Percentiles rank a stretch among this genome's conserved stretches.
Evolutionary conservation across 2,113 vertebrate genomes (phyloP).

Genomic region (Melanerpes formicivorus): DNA sequence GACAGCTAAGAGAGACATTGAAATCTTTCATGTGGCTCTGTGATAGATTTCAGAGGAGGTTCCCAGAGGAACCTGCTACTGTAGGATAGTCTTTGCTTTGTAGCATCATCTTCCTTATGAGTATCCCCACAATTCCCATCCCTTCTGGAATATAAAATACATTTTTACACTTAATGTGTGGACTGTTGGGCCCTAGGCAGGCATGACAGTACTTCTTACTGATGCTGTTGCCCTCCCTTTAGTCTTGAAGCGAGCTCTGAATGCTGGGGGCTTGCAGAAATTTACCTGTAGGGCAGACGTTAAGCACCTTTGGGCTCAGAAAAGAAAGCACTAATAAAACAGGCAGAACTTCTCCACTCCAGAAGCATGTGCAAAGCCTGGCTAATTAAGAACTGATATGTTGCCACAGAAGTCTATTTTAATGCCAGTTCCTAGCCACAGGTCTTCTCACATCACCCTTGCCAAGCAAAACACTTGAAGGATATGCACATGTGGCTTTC

Average conservation of each 20-base stretch:
- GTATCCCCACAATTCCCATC: neutral
- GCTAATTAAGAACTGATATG: neutral
- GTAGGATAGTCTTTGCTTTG: neutral
- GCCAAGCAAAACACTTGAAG: neutral
- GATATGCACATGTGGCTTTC: neutral
- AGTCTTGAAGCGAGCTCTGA: neutral
- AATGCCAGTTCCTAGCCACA: neutral
- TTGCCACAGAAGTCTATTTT: neutral
- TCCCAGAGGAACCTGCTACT: neutral
- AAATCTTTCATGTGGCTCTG: neutral
- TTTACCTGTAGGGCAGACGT: accelerated
- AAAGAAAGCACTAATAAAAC: neutral
- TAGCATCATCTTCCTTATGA: neutral
- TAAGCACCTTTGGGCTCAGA: neutral
- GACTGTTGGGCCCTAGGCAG: neutral
- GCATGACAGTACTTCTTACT: neutral
- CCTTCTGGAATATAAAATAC: neutral
- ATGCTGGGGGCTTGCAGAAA: neutral
- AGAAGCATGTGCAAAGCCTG: neutral
- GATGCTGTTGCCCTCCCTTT: neutral
- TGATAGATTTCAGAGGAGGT: neutral
- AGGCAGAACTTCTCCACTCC: neutral
- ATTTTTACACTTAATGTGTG: neutral
- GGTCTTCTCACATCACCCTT: neutral
- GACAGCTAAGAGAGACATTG: neutral